These are phyloP conservation scores for Carassius carassius DNA, from an alignment of 2,113 vertebrate genomes.

Conservation along the genomic window DNA sequence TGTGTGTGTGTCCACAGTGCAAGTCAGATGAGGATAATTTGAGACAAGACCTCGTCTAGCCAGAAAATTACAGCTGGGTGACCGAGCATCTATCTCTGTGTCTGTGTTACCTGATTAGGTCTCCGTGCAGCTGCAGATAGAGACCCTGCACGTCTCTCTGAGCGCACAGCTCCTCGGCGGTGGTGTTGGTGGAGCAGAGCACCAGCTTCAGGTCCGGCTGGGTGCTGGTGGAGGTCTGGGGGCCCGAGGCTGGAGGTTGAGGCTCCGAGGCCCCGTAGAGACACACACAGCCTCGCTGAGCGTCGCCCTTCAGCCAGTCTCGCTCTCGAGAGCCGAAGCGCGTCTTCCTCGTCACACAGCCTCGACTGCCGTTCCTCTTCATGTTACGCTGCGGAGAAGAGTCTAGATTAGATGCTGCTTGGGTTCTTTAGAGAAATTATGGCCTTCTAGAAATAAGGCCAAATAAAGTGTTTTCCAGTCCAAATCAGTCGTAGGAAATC, in stretches of 20 bases:
- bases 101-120: constrained; percentile 87
- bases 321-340: constrained; percentile 89
- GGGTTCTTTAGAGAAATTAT: neutral
- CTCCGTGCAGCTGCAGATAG: constrained; percentile 91
- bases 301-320: constrained; percentile 88
- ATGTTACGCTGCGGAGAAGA: constrained; percentile 83
- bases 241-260: constrained; percentile 63
- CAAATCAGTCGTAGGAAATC: constrained; percentile 21
- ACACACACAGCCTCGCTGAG: constrained; percentile 87
- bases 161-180: constrained; percentile 84
- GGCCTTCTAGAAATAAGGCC: neutral
- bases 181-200: constrained; percentile 89
- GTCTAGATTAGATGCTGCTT: constrained; percentile 2
- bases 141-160: constrained; percentile 81
- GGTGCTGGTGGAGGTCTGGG: constrained; percentile 71
- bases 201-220: constrained; percentile 85
- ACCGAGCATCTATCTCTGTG: neutral
- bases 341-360: constrained; percentile 83
- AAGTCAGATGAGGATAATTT: neutral
- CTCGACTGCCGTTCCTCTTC: constrained; percentile 85
- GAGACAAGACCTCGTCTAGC: neutral
- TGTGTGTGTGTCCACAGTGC: neutral
- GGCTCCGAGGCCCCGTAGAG: constrained; percentile 80
- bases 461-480: neutral
- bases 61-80: constrained; percentile 11